Conservation (phyloP, 2,888 invertebrate genomes). For the Monopis laevigella region DNA sequence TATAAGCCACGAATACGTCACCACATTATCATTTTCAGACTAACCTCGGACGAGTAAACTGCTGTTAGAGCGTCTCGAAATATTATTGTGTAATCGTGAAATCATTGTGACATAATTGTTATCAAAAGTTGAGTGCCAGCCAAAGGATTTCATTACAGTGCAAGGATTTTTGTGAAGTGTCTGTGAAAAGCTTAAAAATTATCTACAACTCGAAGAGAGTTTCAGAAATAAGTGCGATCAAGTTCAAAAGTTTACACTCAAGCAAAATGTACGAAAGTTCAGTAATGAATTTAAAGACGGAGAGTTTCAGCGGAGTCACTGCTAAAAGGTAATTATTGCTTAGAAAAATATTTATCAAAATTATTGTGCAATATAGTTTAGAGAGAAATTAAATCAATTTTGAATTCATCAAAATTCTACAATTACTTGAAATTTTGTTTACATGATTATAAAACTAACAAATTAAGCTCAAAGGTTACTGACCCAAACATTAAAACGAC, state of each 20-base stretch:
- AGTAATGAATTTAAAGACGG: constrained; percentile 53
- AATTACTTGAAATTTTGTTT: too few relatives aligned
- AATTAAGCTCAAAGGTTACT: not conserved
- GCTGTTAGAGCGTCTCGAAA: constrained; percentile 29
- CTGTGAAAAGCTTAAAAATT: constrained; percentile 29
- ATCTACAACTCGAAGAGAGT: constrained; percentile 29
- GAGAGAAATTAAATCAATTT: too few relatives aligned
- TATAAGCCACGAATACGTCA: constrained; percentile 29
- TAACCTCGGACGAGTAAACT: constrained; percentile 29
- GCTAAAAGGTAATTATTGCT: constrained; percentile 49
- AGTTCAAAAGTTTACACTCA: constrained; percentile 41
- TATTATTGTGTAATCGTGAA: too few relatives aligned
- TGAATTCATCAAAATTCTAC: too few relatives aligned
- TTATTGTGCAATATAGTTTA: too few relatives aligned
- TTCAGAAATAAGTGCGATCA: constrained; percentile 37
- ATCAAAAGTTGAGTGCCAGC: not conserved
- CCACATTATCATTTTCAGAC: constrained; percentile 30
- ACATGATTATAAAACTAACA: too few relatives aligned
- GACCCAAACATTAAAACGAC: not conserved
- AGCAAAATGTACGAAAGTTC: constrained; percentile 55
- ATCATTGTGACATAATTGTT: constrained; percentile 13
- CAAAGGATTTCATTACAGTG: constrained; percentile 20
- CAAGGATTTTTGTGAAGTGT: constrained; percentile 29
- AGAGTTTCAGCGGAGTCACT: constrained; percentile 54
- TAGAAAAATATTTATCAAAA: not conserved